phyloP scores from a whole-genome alignment of 92 coral and sea anemone genomes.

The Hydrozoanthus gracilis region DNA sequence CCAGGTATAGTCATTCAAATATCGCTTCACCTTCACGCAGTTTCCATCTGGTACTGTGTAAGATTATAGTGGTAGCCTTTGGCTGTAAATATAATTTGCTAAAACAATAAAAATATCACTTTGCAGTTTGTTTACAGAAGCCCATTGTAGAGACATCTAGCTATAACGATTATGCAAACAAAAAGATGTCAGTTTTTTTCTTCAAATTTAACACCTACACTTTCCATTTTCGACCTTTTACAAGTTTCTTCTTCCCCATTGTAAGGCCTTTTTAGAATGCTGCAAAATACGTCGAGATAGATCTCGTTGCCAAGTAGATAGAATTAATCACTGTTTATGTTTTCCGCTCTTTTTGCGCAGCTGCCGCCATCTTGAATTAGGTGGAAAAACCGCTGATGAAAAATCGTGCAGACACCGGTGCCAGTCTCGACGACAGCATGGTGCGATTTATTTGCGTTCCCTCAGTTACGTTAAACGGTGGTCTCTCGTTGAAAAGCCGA shows the following conservation, averaged over 20 bases:
- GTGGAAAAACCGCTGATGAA: neutral
- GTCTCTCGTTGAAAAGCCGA: too few species aligned
- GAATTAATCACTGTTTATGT: neutral
- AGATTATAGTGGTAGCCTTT: neutral
- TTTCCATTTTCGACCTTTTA: neutral
- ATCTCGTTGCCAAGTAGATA: constrained; percentile 39
- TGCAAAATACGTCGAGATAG: neutral
- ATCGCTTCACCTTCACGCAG: too few species aligned
- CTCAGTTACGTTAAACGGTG: too few species aligned
- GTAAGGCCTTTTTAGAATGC: neutral
- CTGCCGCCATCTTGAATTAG: constrained; percentile 41
- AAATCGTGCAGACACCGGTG: too few species aligned
- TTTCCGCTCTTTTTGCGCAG: constrained; percentile 36
- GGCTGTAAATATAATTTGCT: neutral
- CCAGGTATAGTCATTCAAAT: too few species aligned
- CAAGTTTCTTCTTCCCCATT: neutral
- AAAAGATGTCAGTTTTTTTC: neutral
- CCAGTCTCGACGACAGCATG: too few species aligned
- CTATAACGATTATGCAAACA: neutral
- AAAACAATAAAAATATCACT: neutral
- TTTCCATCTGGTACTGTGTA: neutral
- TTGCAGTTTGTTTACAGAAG: constrained; percentile 14
- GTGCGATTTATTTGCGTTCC: too few species aligned
- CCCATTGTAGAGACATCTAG: neutral
- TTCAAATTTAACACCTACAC: neutral